Percentiles rank a stretch among this genome's conserved stretches.
Evolutionary conservation across 2,797 vertebrate species (phyloP).

Genomic region (Sebastes nivosus): DNA sequence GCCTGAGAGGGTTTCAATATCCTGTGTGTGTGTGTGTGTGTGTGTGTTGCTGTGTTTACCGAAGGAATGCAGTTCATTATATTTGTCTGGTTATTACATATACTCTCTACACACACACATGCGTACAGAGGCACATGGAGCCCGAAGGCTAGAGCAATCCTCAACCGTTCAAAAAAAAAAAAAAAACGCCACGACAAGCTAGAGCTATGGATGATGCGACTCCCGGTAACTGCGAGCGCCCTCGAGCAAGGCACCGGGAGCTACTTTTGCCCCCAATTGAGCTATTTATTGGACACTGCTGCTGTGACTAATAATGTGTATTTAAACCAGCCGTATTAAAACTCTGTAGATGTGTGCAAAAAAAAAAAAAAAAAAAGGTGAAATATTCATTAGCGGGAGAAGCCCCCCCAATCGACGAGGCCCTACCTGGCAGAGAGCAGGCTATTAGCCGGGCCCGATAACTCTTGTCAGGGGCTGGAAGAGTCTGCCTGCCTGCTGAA

Average conservation of each 20-base stretch:
- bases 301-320: neutral
- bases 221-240: neutral
- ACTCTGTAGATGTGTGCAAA: slow-evolving; percentile 11
- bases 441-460: slow-evolving; percentile 83
- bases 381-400: slow-evolving; percentile 75
- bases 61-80: slow-evolving; percentile 74
- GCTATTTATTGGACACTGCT: neutral
- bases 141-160: slow-evolving; percentile 38
- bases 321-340: slow-evolving; percentile 7
- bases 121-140: slow-evolving; percentile 43
- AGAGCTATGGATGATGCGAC: neutral
- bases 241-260: slow-evolving; percentile 35
- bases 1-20: slow-evolving; percentile 82
- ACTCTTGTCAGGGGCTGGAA: slow-evolving; percentile 82
- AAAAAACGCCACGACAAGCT: neutral
- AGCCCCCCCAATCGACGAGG: slow-evolving; percentile 58
- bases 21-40: slow-evolving; percentile 42
- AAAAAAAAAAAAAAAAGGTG: slow-evolving; percentile 12
- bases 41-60: slow-evolving; percentile 63
- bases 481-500: slow-evolving; percentile 67
- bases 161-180: slow-evolving; percentile 45
- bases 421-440: slow-evolving; percentile 72
- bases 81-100: slow-evolving; percentile 72
- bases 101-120: slow-evolving; percentile 44
- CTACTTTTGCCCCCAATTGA: neutral